These are phyloP conservation scores for Parapsyche elsis DNA, from an alignment of 1,140 invertebrate species.

Conservation along the genomic window DNA sequence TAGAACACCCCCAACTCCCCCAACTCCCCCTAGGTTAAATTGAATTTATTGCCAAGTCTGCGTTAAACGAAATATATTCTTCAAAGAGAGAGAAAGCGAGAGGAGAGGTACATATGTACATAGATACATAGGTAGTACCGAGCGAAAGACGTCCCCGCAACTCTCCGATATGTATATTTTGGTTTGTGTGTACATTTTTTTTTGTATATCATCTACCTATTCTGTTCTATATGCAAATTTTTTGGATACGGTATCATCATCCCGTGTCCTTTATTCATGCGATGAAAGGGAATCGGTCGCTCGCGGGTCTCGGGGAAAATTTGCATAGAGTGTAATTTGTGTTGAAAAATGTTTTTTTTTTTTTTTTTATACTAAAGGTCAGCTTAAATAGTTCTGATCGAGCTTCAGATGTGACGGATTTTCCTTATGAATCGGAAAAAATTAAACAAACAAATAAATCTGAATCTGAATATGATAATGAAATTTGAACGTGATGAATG, in stretches of 20 bases:
- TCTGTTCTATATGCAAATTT: constrained; percentile 9
- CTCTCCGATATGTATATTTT: background rate
- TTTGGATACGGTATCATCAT: constrained; percentile 2
- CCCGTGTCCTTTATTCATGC: background rate
- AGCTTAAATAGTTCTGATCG: too few relatives aligned
- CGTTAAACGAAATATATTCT: constrained; percentile 45
- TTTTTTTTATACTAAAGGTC: too few relatives aligned
- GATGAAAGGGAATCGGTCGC: background rate
- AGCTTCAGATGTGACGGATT: too few relatives aligned
- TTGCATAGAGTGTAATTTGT: background rate
- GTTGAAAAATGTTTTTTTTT: too few relatives aligned
- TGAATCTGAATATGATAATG: too few relatives aligned
- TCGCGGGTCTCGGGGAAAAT: background rate
- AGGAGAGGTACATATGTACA: too few relatives aligned
- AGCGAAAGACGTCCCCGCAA: too few relatives aligned
- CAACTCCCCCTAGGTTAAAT: constrained; percentile 32
- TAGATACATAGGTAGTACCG: too few relatives aligned
- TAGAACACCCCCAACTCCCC: background rate
- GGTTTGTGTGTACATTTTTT: background rate
- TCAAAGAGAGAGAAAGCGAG: background rate
- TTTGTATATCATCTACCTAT: background rate
- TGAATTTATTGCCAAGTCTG: constrained; percentile 54
- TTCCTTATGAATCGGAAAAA: too few relatives aligned
- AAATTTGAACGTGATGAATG: too few relatives aligned
- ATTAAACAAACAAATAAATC: too few relatives aligned